Evolutionary conservation across 2,888 invertebrate species (phyloP), one percentile per base, ranked within the genome.

Genomic region (Meiosimyza platycephala): DNA sequence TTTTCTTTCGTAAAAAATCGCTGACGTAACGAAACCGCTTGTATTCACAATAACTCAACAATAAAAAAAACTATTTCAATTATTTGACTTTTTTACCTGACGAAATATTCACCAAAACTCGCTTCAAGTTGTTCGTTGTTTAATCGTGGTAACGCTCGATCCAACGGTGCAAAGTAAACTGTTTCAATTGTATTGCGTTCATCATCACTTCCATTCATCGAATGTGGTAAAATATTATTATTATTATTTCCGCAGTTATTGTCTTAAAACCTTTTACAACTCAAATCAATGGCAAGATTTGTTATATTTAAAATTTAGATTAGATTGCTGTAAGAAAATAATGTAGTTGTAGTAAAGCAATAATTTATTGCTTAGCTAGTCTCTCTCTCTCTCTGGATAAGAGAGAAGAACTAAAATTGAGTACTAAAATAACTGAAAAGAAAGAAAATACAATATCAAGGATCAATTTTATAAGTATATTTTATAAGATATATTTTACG

Each of bases 131-230:
- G 74, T 74, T 67, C 72, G 40, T 40, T 64, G 66, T 73, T 73
- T 64, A 71, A 72, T 15, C 71, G 71, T 54, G 72, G 65, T 68
- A 73, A 59, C 72, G 75, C 50, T 40, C 73, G 71, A 28, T 57
- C 67, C 62, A 73, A 76, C 68, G 76, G 74, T 73, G 74, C 55
- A 57, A 72, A 73, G 64, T 78, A 79, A 74, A 80, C 80, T 79
- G 79, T 72, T 72, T 62, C 69, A 65, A 69, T 74, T 22, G 69
- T 68, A 55, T 72, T 48, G 51, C 50, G 50, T 54, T 65, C 69
- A 66, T 28, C 71, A 62, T 60, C 50, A 16, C 54, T 63, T 48
- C 12, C 28, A 64, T 50, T 65, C 67, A 69, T 60, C 68, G 68
- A n/a, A 40, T 40, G 28, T 63, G 22, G 57, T 9, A 40, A 40